A percentile compares a stretch with the other conserved stretches of the same genome.
Conservation (phyloP, 2,888 invertebrate species). For the Chymomyza procnemis region DNA sequence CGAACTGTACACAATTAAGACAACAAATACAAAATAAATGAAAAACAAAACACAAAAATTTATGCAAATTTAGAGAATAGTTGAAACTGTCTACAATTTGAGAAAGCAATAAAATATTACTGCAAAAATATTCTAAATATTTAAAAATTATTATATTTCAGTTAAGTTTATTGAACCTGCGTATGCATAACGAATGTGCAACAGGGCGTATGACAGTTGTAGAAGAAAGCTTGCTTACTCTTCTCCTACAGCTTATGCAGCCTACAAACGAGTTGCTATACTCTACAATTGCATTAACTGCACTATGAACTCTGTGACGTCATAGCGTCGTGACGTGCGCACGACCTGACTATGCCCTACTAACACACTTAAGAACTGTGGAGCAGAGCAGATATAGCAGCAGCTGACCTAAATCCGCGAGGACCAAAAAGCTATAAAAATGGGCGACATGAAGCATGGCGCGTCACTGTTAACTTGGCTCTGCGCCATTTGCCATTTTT, state of each 20-base stretch:
- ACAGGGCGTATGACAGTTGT: conserved; percentile 46
- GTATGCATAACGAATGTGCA: conserved; percentile 52
- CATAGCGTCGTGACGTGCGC: conserved; percentile 54
- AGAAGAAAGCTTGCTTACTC: conserved; percentile 15
- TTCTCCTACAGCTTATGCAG: no score
- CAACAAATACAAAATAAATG: not conserved
- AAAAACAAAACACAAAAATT: conserved; percentile 7
- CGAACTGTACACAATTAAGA: conserved; percentile 16
- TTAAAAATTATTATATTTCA: conserved; percentile 12
- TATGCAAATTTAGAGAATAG: conserved; percentile 26
- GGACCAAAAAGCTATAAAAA: conserved; percentile 27
- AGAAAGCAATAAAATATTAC: not conserved
- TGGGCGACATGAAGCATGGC: not conserved
- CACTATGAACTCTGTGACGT: conserved; percentile 51
- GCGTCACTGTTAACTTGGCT: not conserved
- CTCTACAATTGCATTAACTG: conserved; percentile 50
- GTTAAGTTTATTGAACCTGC: conserved; percentile 20
- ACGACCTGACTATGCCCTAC: conserved; percentile 48
- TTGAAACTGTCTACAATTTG: conserved; percentile 5
- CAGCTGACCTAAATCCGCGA: conserved; percentile 57
- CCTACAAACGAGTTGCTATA: conserved; percentile 6
- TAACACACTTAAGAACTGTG: conserved; percentile 52
- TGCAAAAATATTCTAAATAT: conserved; percentile 8
- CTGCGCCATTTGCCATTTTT: not conserved
- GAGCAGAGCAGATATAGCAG: conserved; percentile 27